Evolutionary conservation across 2,113 vertebrate species (phyloP).

Genomic region (Equus quagga): DNA sequence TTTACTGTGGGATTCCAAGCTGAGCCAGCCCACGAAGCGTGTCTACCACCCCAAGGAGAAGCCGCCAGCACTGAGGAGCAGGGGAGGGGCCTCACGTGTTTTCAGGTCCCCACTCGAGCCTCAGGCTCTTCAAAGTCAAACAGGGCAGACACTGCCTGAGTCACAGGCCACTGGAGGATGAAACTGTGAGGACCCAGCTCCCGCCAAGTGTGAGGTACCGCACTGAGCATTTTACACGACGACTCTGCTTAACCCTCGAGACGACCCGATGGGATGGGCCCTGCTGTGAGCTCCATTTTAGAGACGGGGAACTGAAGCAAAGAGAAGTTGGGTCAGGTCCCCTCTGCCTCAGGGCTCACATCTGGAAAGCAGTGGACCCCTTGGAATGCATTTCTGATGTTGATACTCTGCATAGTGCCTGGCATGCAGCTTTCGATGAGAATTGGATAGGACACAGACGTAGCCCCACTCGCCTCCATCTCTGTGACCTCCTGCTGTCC

Average conservation of each 20-base stretch:
- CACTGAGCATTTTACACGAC: not conserved
- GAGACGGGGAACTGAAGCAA: not conserved
- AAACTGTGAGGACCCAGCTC: too few species aligned
- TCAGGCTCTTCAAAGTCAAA: not conserved
- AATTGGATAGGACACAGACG: rapidly evolving
- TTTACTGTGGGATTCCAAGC: conserved; percentile 60
- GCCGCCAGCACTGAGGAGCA: rapidly evolving
- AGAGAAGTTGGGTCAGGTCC: not conserved
- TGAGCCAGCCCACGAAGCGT: not conserved
- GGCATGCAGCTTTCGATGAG: not conserved
- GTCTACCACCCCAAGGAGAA: rapidly evolving
- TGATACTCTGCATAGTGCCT: rapidly evolving
- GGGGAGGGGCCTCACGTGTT: rapidly evolving
- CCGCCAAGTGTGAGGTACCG: too few species aligned
- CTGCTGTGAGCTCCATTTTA: not conserved
- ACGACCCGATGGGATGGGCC: rapidly evolving
- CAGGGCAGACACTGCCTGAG: too few species aligned
- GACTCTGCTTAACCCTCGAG: not conserved
- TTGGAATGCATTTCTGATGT: rapidly evolving
- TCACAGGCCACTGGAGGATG: not conserved
- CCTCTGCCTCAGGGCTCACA: not conserved
- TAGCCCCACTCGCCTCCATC: not conserved
- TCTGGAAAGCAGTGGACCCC: rapidly evolving
- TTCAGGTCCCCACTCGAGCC: not conserved
- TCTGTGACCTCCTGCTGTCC: not conserved